These are phyloP conservation scores for Hypselothyrea guttata DNA, from an alignment of 2,888 invertebrate species.

Conservation along the genomic window DNA sequence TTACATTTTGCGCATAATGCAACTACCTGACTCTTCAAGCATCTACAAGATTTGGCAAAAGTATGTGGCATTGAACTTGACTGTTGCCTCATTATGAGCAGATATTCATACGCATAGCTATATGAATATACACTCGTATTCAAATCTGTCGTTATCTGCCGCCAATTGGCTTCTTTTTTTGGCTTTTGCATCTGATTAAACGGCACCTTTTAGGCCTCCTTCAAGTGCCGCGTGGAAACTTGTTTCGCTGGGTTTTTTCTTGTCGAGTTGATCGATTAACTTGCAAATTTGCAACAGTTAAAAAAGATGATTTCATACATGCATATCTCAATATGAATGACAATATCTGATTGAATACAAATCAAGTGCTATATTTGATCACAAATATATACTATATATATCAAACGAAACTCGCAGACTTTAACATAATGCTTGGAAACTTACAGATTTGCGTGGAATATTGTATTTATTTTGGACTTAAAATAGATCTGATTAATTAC, in stretches of 20 bases:
- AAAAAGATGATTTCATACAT: slow-evolving; percentile 45
- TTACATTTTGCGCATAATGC: slow-evolving; percentile 34
- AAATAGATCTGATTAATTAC: too few relatives aligned
- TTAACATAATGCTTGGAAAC: too few relatives aligned
- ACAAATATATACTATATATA: too few relatives aligned
- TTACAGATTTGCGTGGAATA: too few relatives aligned
- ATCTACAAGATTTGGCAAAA: slow-evolving; percentile 29
- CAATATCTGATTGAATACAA: slow-evolving; percentile 19
- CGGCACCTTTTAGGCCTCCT: slow-evolving; percentile 52
- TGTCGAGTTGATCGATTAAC: slow-evolving; percentile 45
- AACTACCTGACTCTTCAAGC: background rate
- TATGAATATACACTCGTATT: too few relatives aligned
- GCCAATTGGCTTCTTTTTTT: slow-evolving; percentile 29
- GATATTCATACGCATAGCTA: too few relatives aligned
- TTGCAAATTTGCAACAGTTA: slow-evolving; percentile 46
- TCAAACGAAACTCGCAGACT: too few relatives aligned
- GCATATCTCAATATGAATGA: slow-evolving; percentile 21
- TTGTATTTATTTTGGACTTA: too few relatives aligned
- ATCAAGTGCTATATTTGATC: too few relatives aligned
- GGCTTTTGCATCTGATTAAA: slow-evolving; percentile 53
- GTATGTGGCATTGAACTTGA: slow-evolving; percentile 72
- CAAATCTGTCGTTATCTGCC: too few relatives aligned
- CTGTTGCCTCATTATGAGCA: slow-evolving; percentile 25
- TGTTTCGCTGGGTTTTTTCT: slow-evolving; percentile 45
- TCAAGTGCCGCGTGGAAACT: slow-evolving; percentile 18